A percentile compares a stretch with the other conserved stretches of the same genome.
phyloP scores from a whole-genome alignment of 2,797 vertebrate species.

The Poeciliopsis gracilis region DNA sequence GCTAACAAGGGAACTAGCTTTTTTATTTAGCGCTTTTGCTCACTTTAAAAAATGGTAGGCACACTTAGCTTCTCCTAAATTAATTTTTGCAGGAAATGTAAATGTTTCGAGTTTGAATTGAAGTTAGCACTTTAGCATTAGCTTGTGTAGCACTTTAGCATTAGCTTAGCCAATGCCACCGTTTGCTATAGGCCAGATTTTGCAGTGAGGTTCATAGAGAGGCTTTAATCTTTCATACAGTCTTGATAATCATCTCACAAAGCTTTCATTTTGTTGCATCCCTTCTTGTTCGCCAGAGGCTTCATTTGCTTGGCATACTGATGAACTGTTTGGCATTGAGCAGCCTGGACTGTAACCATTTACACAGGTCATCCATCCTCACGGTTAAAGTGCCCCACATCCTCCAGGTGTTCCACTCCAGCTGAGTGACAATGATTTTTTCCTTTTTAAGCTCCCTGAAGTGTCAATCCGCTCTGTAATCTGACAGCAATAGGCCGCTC shows the following conservation, averaged over 20 bases:
- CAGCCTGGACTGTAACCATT: slow-evolving; percentile 15
- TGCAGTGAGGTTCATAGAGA: background rate
- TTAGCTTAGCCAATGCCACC: background rate
- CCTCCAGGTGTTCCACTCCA: slow-evolving; percentile 57
- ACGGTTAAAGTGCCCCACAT: slow-evolving; percentile 22
- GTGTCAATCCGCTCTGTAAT: slow-evolving; percentile 55
- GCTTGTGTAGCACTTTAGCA: background rate
- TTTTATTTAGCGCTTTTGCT: too few relatives aligned
- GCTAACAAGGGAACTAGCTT: too few relatives aligned
- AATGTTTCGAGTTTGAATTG: background rate
- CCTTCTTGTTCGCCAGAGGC: background rate
- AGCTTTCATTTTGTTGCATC: background rate
- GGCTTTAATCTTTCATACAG: background rate
- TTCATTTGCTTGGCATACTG: background rate
- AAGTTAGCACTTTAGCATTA: background rate
- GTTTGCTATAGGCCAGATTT: background rate
- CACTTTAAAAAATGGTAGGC: too few relatives aligned
- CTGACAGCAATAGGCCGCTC: slow-evolving; percentile 35
- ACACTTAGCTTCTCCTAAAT: too few relatives aligned
- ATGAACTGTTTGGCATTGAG: slow-evolving; percentile 39
- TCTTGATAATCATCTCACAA: background rate
- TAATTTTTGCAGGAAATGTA: too few relatives aligned
- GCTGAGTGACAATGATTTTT: slow-evolving; percentile 49
- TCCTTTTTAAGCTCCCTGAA: slow-evolving; percentile 50
- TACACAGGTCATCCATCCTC: background rate